These are phyloP conservation scores for Crypturellus tataupa DNA, from an alignment of 2,797 vertebrate genomes.

Conservation along the genomic window DNA sequence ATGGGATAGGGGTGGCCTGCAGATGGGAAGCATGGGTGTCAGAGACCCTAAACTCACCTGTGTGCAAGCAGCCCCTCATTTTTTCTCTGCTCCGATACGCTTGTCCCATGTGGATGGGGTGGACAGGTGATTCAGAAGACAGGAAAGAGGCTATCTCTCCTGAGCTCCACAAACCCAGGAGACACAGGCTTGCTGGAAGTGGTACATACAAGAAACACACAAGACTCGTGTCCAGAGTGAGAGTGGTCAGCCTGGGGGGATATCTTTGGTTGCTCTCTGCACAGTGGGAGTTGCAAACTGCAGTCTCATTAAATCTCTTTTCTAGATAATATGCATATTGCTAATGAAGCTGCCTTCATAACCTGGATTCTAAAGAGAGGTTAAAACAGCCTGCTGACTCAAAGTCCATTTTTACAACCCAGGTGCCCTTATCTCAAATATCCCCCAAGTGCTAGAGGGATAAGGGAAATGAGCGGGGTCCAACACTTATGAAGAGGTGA, in stretches of 20 bases:
- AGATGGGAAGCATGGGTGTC: background rate
- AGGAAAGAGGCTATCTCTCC: background rate
- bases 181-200: background rate
- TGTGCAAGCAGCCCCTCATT: background rate
- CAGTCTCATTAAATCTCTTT: background rate
- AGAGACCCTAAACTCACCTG: background rate
- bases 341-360: background rate
- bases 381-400: background rate
- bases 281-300: background rate
- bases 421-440: background rate
- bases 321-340: background rate
- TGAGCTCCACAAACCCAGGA: background rate
- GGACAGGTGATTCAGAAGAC: background rate
- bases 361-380: background rate
- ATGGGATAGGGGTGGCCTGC: no score
- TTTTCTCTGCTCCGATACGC: background rate
- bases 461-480: background rate
- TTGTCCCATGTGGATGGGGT: background rate
- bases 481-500: background rate
- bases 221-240: background rate
- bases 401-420: background rate
- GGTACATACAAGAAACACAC: background rate
- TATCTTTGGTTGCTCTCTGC: background rate
- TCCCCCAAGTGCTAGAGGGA: background rate
- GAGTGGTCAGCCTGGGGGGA: background rate